These are phyloP conservation scores for Scylla paramamosain DNA, from an alignment of 1,140 invertebrate species.

Conservation along the genomic window DNA sequence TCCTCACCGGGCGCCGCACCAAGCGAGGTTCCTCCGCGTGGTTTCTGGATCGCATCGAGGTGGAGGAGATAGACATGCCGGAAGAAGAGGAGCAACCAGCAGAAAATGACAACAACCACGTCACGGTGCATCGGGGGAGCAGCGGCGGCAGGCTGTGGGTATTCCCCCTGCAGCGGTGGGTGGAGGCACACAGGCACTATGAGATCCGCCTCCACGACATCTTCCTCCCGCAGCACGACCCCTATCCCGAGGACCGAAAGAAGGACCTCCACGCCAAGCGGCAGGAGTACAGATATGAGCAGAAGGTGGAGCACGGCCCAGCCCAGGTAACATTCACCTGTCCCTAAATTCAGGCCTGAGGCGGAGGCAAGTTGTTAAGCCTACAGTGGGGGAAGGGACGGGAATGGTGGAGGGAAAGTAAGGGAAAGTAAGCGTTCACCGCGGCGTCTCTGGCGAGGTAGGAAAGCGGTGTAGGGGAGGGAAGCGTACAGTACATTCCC, in stretches of 20 bases:
- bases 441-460: no score
- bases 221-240: slow-evolving; percentile 81
- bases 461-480: no score
- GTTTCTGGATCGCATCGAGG: slow-evolving; percentile 78
- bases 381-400: not conserved
- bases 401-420: no score
- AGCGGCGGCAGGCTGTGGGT: slow-evolving; percentile 74
- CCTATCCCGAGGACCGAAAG: slow-evolving; percentile 79
- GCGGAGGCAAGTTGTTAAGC: not conserved
- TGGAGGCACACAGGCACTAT: slow-evolving; percentile 80
- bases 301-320: slow-evolving; percentile 80
- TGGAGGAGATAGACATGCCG: slow-evolving; percentile 71
- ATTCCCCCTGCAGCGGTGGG: slow-evolving; percentile 82
- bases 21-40: slow-evolving; percentile 74
- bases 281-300: slow-evolving; percentile 79
- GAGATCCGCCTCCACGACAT: slow-evolving; percentile 81
- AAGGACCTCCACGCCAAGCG: slow-evolving; percentile 80
- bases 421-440: no score
- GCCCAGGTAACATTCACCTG: slow-evolving; percentile 80
- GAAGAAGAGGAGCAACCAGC: not conserved
- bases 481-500: no score
- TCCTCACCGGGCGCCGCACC: slow-evolving; percentile 63
- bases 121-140: slow-evolving; percentile 28
- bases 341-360: not conserved
- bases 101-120: not conserved